Conservation (phyloP, 2,888 invertebrate species). For the Cataglyphis cursor region DNA sequence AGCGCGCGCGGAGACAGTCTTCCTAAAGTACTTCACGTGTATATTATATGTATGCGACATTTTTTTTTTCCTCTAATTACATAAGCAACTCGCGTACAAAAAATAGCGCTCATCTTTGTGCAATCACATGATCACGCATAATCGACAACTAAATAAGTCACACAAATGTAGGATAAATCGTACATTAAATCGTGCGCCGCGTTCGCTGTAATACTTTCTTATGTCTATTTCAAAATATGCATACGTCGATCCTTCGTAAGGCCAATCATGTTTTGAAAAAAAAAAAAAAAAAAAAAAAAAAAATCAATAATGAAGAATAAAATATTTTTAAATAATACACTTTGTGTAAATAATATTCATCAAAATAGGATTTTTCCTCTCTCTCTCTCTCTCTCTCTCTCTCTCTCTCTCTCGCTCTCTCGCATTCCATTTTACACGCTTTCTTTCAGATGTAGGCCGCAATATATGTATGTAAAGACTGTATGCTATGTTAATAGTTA, state of each 20-base stretch:
- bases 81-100: constrained; percentile 44
- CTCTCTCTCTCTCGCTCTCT: background rate
- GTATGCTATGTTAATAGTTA: constrained; percentile 25
- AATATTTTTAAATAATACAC: background rate
- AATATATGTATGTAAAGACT: constrained; percentile 32
- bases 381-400: background rate
- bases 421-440: constrained; percentile 14
- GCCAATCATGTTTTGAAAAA: constrained; percentile 20
- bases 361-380: constrained; percentile 4
- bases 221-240: constrained; percentile 16
- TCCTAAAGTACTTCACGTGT: constrained; percentile 33
- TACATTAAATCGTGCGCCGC: constrained; percentile 13
- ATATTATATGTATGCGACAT: constrained; percentile 18
- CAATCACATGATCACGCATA: constrained; percentile 47
- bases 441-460: constrained; percentile 29
- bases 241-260: constrained; percentile 18
- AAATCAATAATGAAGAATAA: background rate
- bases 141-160: constrained; percentile 19
- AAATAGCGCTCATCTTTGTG: constrained; percentile 45
- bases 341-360: background rate
- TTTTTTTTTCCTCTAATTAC: constrained; percentile 28
- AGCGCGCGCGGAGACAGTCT: constrained; percentile 22
- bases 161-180: background rate
- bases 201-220: constrained; percentile 28
- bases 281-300: background rate